Conservation (phyloP, 2,888 invertebrate genomes). For the Nomada fabriciana region DNA sequence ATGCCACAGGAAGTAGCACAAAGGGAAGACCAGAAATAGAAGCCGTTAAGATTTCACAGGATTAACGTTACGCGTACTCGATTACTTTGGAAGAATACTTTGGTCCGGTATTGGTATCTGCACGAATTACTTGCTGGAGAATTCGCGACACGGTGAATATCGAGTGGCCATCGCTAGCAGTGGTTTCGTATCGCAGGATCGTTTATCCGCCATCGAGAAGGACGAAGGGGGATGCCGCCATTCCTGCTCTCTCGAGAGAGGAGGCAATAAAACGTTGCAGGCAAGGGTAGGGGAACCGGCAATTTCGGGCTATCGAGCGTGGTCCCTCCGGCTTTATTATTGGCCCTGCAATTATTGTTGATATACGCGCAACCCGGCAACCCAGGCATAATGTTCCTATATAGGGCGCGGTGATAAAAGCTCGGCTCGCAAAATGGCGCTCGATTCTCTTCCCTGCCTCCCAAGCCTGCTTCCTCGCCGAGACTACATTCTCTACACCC, state of each 20-base stretch:
- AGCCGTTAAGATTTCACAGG: no score
- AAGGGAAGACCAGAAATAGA: neutral
- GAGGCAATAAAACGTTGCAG: slow-evolving; percentile 71
- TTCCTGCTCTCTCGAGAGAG: slow-evolving; percentile 67
- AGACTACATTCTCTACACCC: neutral
- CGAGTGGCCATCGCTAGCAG: slow-evolving; percentile 7
- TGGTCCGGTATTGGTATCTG: neutral
- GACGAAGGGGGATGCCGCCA: slow-evolving; percentile 72
- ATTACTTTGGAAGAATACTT: neutral
- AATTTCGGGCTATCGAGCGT: slow-evolving; percentile 84
- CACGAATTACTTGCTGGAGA: neutral
- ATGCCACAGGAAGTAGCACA: neutral
- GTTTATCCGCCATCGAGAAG: slow-evolving; percentile 83
- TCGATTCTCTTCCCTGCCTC: slow-evolving; percentile 50
- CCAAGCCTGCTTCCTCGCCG: slow-evolving; percentile 14
- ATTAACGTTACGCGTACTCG: neutral
- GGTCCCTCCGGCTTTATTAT: slow-evolving; percentile 84
- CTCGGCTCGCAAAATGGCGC: slow-evolving; percentile 79
- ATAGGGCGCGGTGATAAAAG: slow-evolving; percentile 79
- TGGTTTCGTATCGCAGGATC: slow-evolving; percentile 76
- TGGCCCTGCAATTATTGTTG: slow-evolving; percentile 84
- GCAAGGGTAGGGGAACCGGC: slow-evolving; percentile 82
- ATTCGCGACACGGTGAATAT: neutral
- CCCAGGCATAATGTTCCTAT: slow-evolving; percentile 71
- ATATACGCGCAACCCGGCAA: slow-evolving; percentile 81